These are phyloP conservation scores for Cranoglanis bouderius DNA, from an alignment of 2,113 vertebrate genomes.

Conservation along the genomic window DNA sequence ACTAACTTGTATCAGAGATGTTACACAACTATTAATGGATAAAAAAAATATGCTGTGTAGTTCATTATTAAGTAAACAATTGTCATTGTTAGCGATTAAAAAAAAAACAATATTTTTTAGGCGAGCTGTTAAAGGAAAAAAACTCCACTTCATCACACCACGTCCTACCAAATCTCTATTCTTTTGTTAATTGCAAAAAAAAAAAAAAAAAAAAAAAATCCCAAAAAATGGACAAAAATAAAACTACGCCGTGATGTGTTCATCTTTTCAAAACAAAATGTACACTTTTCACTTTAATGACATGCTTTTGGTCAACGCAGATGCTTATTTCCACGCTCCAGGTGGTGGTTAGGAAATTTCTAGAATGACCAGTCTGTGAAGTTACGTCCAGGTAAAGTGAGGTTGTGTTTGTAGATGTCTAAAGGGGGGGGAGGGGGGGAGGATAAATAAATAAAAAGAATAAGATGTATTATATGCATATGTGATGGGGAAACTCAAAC, in stretches of 20 bases:
- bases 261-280: not conserved
- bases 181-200: not conserved
- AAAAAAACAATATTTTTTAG: not conserved
- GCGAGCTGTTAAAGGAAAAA: not conserved
- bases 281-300: not conserved
- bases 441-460: no score
- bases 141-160: no score
- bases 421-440: no score
- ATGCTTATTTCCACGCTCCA: not conserved
- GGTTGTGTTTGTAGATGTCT: not conserved
- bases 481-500: not conserved
- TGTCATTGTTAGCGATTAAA: not conserved
- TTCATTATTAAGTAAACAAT: not conserved
- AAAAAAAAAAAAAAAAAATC: no score
- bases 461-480: no score
- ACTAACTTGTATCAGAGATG: not conserved
- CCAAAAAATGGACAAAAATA: not conserved
- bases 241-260: not conserved
- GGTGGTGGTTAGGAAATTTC: not conserved
- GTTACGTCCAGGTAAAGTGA: not conserved
- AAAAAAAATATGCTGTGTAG: not conserved
- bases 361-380: not conserved
- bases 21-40: not conserved
- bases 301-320: not conserved
- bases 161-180: not conserved